Conservation (phyloP, 2,797 vertebrate species). For the Coracias cyanogaster region DNA sequence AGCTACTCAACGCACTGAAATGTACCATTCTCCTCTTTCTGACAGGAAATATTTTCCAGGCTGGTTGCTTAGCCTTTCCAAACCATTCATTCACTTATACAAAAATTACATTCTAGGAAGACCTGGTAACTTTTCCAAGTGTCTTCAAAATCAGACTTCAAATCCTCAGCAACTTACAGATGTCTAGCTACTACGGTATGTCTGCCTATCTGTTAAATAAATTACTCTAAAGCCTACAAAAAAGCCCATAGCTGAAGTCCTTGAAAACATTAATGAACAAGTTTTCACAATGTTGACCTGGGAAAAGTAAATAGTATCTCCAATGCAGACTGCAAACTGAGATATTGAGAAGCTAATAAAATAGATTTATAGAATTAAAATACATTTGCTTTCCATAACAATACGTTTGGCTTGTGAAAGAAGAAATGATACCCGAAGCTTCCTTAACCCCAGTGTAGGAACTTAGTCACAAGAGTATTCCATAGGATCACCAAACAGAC, state of each 20-base stretch:
- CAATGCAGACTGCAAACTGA: background rate
- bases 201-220: background rate
- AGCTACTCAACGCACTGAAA: background rate
- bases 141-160: background rate
- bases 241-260: background rate
- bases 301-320: background rate
- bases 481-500: background rate
- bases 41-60: background rate
- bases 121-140: background rate
- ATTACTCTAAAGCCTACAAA: background rate
- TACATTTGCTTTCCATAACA: background rate
- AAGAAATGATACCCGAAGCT: background rate
- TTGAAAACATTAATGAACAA: background rate
- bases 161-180: background rate
- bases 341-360: background rate
- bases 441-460: background rate
- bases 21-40: background rate
- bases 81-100: background rate
- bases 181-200: background rate
- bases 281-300: background rate
- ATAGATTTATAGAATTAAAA: background rate
- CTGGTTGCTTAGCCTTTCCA: background rate
- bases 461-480: background rate
- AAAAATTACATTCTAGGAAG: background rate
- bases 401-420: background rate